Evolutionary conservation across 1,140 invertebrate species (phyloP).

Genomic region (Bombus superbus): DNA sequence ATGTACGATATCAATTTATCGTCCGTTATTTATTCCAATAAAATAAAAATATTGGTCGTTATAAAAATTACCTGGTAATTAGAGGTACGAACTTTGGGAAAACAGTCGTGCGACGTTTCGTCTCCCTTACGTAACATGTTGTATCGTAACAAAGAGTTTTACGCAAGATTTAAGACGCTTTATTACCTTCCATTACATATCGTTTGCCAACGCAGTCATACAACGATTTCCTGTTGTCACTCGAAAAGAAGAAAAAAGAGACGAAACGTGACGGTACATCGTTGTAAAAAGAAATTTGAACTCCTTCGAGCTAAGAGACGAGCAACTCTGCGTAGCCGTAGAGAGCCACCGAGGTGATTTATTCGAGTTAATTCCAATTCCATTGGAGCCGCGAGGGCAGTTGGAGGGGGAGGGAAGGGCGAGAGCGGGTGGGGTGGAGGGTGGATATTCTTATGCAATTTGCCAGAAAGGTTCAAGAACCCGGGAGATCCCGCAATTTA

Average conservation of each 20-base stretch:
- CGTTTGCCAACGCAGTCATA: background rate
- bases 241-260: background rate
- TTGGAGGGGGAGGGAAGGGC: slow-evolving; percentile 56
- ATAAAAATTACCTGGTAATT: background rate
- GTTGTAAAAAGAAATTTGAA: slow-evolving; percentile 78
- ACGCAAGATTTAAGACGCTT: no score
- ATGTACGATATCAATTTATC: slow-evolving; percentile 3
- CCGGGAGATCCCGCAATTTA: slow-evolving; percentile 84
- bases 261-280: slow-evolving; percentile 50
- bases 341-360: slow-evolving; percentile 81
- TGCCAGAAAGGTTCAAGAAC: slow-evolving; percentile 84
- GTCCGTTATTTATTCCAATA: background rate
- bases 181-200: background rate
- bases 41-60: slow-evolving; percentile 3
- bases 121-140: background rate
- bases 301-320: slow-evolving; percentile 67
- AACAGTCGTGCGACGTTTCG: background rate
- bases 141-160: background rate
- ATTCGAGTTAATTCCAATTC: slow-evolving; percentile 84
- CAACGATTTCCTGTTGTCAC: background rate
- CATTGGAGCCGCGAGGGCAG: slow-evolving; percentile 81
- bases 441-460: slow-evolving; percentile 84
- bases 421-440: slow-evolving; percentile 69
- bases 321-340: slow-evolving; percentile 69
- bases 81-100: background rate